phyloP scores from a whole-genome alignment of 2,797 vertebrate genomes.

The Pyrocephalus nanus region DNA sequence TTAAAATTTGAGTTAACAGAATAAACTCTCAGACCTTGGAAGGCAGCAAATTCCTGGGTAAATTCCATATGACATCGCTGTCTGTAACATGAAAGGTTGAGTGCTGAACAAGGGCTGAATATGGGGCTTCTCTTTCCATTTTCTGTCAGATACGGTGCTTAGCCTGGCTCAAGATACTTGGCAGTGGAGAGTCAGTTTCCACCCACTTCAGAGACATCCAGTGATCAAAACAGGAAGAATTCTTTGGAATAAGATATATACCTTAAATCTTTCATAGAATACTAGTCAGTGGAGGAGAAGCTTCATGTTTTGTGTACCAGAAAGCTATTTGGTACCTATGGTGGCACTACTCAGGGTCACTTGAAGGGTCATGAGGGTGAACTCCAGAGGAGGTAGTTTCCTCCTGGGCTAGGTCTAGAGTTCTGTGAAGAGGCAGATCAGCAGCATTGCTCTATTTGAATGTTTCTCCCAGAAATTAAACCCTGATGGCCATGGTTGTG shows the following conservation, averaged over 20 bases:
- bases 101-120: neutral
- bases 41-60: neutral
- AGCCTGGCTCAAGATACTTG: neutral
- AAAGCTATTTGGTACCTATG: neutral
- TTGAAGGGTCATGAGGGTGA: neutral
- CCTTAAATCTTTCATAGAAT: neutral
- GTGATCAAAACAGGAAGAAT: neutral
- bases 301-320: neutral
- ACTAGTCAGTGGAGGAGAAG: neutral
- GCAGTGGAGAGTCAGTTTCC: neutral
- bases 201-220: neutral
- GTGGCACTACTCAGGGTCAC: neutral
- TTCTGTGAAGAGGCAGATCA: neutral
- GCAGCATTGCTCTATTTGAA: neutral
- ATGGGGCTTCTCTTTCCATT: neutral
- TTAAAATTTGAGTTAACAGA: neutral
- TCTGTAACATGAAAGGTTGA: fast-evolving
- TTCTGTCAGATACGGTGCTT: neutral
- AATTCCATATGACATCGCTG: neutral
- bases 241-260: neutral
- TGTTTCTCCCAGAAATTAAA: neutral
- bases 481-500: neutral
- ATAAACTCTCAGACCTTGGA: neutral
- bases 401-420: neutral
- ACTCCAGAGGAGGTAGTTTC: neutral